These are phyloP conservation scores for Chymomyza caudatula DNA, from an alignment of 2,888 invertebrate species.

Conservation along the genomic window DNA sequence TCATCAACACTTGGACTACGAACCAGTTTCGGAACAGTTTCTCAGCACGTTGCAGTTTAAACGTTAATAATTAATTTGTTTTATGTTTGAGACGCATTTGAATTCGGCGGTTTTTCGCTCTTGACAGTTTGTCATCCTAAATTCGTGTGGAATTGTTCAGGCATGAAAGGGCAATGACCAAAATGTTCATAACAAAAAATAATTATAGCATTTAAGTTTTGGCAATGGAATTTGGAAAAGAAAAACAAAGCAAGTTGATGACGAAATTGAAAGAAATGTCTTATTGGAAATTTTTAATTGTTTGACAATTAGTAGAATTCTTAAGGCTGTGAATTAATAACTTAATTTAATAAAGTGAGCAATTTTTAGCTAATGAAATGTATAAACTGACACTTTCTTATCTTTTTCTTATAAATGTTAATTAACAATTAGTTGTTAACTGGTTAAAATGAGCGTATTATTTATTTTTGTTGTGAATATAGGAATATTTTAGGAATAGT, in stretches of 20 bases:
- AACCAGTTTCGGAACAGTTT: slow-evolving; percentile 48
- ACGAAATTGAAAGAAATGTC: not conserved
- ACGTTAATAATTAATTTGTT: slow-evolving; percentile 14
- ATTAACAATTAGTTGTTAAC: too few species aligned
- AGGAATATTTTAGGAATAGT: too few species aligned
- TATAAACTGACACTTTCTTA: not conserved
- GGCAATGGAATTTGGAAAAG: not conserved
- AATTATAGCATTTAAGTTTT: not conserved
- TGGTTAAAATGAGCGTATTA: too few species aligned
- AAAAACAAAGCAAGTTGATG: not conserved
- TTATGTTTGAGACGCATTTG: not conserved
- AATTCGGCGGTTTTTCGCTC: not conserved
- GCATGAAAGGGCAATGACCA: slow-evolving; percentile 38
- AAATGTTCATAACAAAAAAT: slow-evolving; percentile 8
- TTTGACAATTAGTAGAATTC: not conserved
- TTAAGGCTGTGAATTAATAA: not conserved
- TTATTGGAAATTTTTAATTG: not conserved
- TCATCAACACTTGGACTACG: slow-evolving; percentile 25
- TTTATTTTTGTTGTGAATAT: too few species aligned
- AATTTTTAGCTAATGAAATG: not conserved
- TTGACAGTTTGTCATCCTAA: not conserved
- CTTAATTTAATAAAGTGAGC: not conserved
- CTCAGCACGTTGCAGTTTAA: slow-evolving; percentile 14
- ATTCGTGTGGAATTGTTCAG: not conserved
- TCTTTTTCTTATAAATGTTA: too few species aligned